Evolutionary conservation across 2,113 vertebrate genomes (phyloP).

Genomic region (Tragelaphus strepsiceros): DNA sequence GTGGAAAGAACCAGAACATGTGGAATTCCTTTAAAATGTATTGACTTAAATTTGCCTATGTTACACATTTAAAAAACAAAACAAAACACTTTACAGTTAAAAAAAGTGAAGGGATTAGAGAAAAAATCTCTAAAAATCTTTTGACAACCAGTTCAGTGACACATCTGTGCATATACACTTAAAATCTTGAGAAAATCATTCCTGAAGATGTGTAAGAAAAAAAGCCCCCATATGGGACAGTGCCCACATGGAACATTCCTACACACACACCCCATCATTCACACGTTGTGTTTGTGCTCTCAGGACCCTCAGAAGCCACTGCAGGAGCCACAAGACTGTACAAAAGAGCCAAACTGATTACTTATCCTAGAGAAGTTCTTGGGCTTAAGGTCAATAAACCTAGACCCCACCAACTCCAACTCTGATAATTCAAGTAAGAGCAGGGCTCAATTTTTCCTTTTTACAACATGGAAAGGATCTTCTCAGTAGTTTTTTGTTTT

Average conservation of each 20-base stretch:
- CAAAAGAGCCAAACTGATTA: background rate
- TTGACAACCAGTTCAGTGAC: background rate
- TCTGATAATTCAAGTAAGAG: background rate
- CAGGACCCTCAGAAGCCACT: background rate
- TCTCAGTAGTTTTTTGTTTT: background rate
- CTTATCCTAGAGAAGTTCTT: background rate
- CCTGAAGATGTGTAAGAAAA: background rate
- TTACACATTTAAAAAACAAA: background rate
- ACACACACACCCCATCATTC: background rate
- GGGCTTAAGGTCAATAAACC: background rate
- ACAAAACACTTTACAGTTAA: background rate
- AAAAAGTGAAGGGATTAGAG: background rate
- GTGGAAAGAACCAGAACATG: background rate
- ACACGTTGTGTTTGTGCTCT: accelerated
- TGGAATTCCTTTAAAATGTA: background rate
- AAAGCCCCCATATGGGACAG: background rate
- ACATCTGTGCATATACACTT: background rate
- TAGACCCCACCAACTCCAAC: background rate
- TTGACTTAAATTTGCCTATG: background rate
- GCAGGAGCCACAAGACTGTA: background rate
- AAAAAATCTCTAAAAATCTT: background rate
- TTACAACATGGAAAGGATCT: background rate
- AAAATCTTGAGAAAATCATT: background rate
- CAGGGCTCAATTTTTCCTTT: background rate
- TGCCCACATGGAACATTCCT: background rate